Conservation (phyloP, 2,113 vertebrate species). For the Pseudorectes ferrugineus region DNA sequence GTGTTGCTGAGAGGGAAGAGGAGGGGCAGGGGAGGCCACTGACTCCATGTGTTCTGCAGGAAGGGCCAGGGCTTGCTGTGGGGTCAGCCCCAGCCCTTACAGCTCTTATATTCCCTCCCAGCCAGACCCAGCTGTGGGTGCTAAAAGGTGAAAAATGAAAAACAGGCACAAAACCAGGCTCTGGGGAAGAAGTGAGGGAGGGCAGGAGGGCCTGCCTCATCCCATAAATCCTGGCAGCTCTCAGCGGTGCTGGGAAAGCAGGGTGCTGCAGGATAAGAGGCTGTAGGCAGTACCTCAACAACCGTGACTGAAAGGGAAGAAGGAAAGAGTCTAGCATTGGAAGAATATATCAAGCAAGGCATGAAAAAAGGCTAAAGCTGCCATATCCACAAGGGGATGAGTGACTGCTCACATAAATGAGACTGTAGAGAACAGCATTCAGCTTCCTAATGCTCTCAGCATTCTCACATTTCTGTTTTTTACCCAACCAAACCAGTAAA, state of each 20-base stretch:
- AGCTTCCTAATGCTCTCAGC: neutral
- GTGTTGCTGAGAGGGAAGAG: neutral
- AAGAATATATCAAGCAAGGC: neutral
- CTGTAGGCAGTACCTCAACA: neutral
- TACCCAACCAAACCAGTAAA: neutral
- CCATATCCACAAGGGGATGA: neutral
- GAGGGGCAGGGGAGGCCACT: neutral
- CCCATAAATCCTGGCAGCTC: neutral
- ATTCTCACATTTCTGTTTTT: neutral
- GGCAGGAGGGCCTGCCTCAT: fast-evolving
- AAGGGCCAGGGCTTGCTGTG: fast-evolving
- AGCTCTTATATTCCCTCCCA: fast-evolving
- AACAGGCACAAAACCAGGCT: neutral
- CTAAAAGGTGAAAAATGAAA: neutral
- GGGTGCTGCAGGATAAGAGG: neutral
- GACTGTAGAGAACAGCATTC: neutral
- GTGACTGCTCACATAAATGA: neutral
- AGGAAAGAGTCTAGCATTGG: neutral
- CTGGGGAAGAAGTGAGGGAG: neutral
- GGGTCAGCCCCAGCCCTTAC: neutral
- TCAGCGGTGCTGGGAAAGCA: neutral
- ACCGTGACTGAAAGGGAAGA: neutral
- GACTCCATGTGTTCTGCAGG: neutral
- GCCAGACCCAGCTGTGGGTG: neutral
- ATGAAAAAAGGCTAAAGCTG: neutral